Evolutionary conservation across 2,888 invertebrate genomes (phyloP).

Genomic region (Tuberolachnus salignus): DNA sequence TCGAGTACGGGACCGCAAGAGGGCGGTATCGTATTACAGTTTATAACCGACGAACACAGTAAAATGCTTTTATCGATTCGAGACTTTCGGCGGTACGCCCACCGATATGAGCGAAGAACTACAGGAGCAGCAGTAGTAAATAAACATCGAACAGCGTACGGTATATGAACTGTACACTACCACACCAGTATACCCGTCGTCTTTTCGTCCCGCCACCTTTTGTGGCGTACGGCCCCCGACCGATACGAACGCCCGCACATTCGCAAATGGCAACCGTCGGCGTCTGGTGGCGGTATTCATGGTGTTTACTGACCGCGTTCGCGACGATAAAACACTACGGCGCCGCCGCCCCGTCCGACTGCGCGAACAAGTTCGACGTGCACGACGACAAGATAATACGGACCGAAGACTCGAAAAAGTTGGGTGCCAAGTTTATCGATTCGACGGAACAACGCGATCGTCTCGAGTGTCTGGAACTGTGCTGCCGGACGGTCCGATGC

Average conservation of each 20-base stretch:
- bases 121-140: too few relatives aligned
- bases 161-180: too few relatives aligned
- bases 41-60: too few relatives aligned
- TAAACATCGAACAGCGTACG: too few relatives aligned
- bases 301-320: background rate
- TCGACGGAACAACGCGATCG: conserved; percentile 82
- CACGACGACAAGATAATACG: conserved; percentile 88
- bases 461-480: conserved; percentile 81
- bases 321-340: background rate
- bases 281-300: background rate
- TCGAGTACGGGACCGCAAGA: too few relatives aligned
- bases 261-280: conserved; percentile 6
- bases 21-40: too few relatives aligned
- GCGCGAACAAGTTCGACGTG: conserved; percentile 75
- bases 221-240: too few relatives aligned
- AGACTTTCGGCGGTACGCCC: too few relatives aligned
- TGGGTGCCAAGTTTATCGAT: conserved; percentile 87
- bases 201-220: too few relatives aligned
- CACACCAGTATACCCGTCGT: too few relatives aligned
- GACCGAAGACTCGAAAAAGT: conserved; percentile 84
- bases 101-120: too few relatives aligned
- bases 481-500: conserved; percentile 85
- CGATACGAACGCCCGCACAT: background rate
- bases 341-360: background rate
- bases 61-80: too few relatives aligned